Evolutionary conservation across 2,113 vertebrate genomes (phyloP).

Genomic region (Oxyruncus cristatus): DNA sequence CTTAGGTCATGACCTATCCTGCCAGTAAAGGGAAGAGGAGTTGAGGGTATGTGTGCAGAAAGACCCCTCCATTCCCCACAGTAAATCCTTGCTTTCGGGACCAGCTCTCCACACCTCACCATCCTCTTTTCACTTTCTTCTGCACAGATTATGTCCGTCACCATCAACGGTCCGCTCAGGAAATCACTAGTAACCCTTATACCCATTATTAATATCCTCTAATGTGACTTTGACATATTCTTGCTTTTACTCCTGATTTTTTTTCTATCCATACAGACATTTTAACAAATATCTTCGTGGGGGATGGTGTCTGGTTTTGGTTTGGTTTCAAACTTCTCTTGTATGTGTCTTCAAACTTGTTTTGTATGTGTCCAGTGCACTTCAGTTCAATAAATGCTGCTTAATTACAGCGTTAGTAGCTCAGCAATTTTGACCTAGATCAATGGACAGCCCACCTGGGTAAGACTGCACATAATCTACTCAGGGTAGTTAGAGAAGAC

Average conservation of each 20-base stretch:
- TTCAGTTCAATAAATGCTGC: background rate
- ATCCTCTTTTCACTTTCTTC: background rate
- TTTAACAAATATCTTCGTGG: background rate
- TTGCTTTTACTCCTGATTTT: background rate
- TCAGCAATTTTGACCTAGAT: background rate
- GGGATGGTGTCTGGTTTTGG: background rate
- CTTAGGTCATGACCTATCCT: background rate
- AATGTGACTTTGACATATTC: background rate
- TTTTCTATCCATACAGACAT: background rate
- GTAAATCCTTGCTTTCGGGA: background rate
- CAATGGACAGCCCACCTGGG: background rate
- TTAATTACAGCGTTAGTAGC: background rate
- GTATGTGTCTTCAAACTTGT: background rate
- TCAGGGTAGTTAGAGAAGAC: background rate
- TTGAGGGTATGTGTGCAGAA: background rate
- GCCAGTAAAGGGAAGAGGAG: background rate
- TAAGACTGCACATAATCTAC: background rate
- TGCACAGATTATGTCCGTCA: background rate
- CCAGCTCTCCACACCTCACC: background rate
- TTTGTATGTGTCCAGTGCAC: background rate
- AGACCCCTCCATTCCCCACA: background rate
- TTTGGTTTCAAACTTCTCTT: background rate
- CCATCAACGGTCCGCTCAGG: background rate
- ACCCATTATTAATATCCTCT: background rate
- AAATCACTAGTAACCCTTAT: background rate